Percentiles rank a stretch among this genome's conserved stretches.
phyloP scores from a whole-genome alignment of 2,888 invertebrate species.

The Lepidonotus clava region DNA sequence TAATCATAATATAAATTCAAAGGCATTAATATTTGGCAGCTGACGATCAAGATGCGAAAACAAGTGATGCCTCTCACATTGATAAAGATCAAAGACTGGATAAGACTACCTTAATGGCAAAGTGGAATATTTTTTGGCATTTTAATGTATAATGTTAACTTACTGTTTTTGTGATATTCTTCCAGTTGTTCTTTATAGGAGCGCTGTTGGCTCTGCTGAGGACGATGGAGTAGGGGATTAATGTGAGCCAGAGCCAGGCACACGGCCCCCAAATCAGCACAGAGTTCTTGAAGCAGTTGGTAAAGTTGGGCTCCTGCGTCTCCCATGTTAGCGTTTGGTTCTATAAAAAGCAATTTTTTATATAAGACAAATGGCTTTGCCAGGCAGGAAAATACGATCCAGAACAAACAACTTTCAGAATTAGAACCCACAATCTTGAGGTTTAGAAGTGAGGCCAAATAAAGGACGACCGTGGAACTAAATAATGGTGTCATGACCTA shows the following conservation, averaged over 20 bases:
- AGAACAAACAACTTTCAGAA: no score
- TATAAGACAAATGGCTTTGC: background rate
- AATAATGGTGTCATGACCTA: no score
- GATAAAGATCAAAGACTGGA: no score
- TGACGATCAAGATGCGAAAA: no score
- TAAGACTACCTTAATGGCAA: no score
- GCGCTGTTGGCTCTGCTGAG: slow-evolving; percentile 12
- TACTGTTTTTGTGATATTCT: slow-evolving; percentile 76
- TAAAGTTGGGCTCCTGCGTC: slow-evolving; percentile 86
- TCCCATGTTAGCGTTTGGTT: slow-evolving; percentile 63
- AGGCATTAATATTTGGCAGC: no score
- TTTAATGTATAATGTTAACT: slow-evolving; percentile 62
- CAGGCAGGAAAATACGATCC: no score
- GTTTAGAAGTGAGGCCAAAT: background rate
- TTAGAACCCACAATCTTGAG: no score
- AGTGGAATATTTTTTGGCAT: no score
- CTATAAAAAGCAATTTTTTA: slow-evolving; percentile 53
- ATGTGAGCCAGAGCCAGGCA: slow-evolving; percentile 89
- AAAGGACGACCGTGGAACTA: no score
- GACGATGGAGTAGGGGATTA: slow-evolving; percentile 82
- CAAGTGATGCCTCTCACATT: no score
- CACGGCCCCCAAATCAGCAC: slow-evolving; percentile 94
- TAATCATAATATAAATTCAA: no score
- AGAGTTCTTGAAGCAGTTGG: slow-evolving; percentile 95
- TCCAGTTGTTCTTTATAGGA: slow-evolving; percentile 65